Percentiles rank a stretch among this genome's conserved stretches.
Conservation (phyloP, 1,140 invertebrate genomes). For the Aphaenogaster rudis region DNA sequence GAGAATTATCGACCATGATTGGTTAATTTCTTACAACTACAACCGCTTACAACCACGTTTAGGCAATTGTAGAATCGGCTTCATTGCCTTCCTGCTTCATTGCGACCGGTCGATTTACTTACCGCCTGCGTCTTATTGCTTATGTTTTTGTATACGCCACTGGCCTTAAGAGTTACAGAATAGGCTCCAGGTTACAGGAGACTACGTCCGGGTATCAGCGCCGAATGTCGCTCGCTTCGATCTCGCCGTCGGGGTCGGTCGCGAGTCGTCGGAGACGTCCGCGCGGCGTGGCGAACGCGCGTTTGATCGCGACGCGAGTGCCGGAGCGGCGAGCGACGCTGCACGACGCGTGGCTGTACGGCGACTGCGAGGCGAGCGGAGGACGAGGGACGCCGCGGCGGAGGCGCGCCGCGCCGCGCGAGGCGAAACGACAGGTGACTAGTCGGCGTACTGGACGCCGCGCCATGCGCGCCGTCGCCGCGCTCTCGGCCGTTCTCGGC, state of each 20-base stretch:
- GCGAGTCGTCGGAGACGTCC: background rate
- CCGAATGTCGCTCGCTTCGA: background rate
- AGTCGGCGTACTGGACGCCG: conserved; percentile 34
- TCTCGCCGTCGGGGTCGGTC: background rate
- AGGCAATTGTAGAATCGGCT: too few species aligned
- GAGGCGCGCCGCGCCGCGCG: background rate
- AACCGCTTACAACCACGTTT: too few species aligned
- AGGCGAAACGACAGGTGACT: conserved; percentile 74
- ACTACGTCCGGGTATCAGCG: too few species aligned
- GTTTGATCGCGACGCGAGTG: too few species aligned
- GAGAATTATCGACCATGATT: too few species aligned
- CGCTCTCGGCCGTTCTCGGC: conserved; percentile 75
- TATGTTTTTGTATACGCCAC: too few species aligned
- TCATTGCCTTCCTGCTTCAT: too few species aligned
- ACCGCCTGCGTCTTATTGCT: too few species aligned
- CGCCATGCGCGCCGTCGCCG: conserved; percentile 76
- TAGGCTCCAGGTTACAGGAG: too few species aligned
- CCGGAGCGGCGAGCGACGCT: background rate
- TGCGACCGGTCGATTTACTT: too few species aligned
- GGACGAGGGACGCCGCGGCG: conserved; percentile 6
- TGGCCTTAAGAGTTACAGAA: too few species aligned
- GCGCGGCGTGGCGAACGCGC: background rate
- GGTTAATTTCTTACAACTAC: too few species aligned
- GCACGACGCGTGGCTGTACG: background rate
- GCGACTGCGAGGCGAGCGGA: background rate